Evolutionary conservation across 2,888 invertebrate genomes (phyloP), one percentile per base, ranked within the genome.

Genomic region (Microplitis deprimator): DNA sequence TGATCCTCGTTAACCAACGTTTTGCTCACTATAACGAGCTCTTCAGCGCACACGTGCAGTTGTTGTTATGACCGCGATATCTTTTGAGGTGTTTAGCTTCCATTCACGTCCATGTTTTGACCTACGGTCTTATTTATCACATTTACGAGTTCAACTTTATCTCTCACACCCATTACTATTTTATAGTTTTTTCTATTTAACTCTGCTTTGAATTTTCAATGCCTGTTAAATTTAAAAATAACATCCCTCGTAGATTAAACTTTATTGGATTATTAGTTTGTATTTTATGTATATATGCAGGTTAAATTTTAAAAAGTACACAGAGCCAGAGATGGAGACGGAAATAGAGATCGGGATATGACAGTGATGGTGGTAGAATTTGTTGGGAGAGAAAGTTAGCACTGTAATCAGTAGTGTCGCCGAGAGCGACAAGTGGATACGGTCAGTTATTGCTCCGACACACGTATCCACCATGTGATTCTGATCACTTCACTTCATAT

Each of bases 1-100:
- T 74, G 74, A 74, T 74, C 68, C 67, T 74, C 61, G 74, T 74
- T 74, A 67, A 74, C 67, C 39, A 68, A 29, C 74, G 39, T 68
- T 74, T 60, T 68, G 74, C 68, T 60, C 61, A 74, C 68, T 74
- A 67, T 16, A 74, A 74, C 68, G 68, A 68, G 68, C 59, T 68
- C 59, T 74, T 69, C 73, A 29, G 61, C 39, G 61, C 70, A 60
- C 61, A 40, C 59, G 10, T 62, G 13, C 20, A 29, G 29, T 29
- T 16, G n/a, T n/a, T 39, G 50, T 59, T 60, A 41, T 50, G 68
- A 61, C 39, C 62, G 41, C 74, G 73, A 73, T 59, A 60, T 69
- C 70, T 69, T 62, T 68, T 38, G 61, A 50, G 50, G 64, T 64
- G 39, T 70, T 77, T 77, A 73, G 73, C 68, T 69, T 62, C 4